These are phyloP conservation scores for Ostrea edulis DNA, from an alignment of 1,140 invertebrate species.

Conservation along the genomic window DNA sequence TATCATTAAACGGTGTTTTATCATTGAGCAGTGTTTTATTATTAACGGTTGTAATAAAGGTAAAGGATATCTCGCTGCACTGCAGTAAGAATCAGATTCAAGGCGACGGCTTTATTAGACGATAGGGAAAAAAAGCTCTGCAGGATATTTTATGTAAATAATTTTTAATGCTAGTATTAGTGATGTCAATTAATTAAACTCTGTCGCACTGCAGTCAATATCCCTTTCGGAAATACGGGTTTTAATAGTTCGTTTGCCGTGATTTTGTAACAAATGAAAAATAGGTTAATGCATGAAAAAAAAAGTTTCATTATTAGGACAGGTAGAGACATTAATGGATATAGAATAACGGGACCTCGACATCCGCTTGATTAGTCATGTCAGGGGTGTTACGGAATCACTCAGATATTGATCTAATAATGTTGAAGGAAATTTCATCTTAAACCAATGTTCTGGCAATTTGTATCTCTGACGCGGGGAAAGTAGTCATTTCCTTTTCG, in stretches of 20 bases:
- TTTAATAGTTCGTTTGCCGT: neutral
- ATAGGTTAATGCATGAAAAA: conserved; percentile 28
- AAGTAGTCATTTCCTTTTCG: conserved; percentile 17
- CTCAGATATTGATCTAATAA: conserved; percentile 10
- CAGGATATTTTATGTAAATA: neutral
- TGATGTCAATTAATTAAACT: neutral
- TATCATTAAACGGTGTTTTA: too few relatives aligned
- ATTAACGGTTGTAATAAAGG: too few relatives aligned
- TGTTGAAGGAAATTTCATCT: conserved; percentile 37
- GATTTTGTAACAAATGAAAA: neutral
- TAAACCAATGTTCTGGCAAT: conserved; percentile 32
- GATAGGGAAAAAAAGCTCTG: neutral
- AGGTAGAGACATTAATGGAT: neutral
- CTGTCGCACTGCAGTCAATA: neutral
- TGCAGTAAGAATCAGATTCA: neutral
- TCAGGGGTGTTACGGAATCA: conserved; percentile 23
- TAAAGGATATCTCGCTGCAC: neutral
- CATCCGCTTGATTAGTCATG: conserved; percentile 36
- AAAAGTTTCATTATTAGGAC: neutral
- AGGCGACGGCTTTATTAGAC: neutral
- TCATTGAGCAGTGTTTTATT: too few relatives aligned
- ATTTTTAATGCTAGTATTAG: conserved; percentile 11
- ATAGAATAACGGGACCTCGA: conserved; percentile 8
- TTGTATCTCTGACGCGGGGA: conserved; percentile 10
- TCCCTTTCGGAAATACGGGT: conserved; percentile 9